Percentiles rank a stretch among this genome's conserved stretches.
These are phyloP conservation scores for Pangasius sanitwongsei DNA, from an alignment of 2,797 vertebrate species.

Conservation along the genomic window DNA sequence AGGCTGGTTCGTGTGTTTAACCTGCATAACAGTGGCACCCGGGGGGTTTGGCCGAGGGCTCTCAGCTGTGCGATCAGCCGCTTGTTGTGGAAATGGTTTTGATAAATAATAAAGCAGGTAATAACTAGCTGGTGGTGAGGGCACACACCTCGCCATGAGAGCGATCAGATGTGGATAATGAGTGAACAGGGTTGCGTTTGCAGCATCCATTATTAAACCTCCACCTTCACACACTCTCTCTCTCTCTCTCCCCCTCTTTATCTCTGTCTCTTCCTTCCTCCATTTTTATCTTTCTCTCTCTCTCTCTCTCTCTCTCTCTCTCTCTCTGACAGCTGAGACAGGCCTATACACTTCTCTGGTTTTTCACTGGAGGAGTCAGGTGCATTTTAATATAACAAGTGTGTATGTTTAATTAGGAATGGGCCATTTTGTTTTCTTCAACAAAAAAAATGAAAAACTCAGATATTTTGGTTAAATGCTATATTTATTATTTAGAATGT, in stretches of 20 bases:
- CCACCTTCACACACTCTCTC: slow-evolving; percentile 1
- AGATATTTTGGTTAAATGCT: background rate
- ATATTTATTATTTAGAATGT: background rate
- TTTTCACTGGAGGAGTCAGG: background rate
- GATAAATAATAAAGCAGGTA: slow-evolving; percentile 90
- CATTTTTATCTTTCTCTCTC: background rate
- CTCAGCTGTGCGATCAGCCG: slow-evolving; percentile 73
- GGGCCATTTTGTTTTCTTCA: background rate
- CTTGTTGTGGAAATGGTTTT: slow-evolving; percentile 80
- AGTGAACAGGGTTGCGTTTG: slow-evolving; percentile 46
- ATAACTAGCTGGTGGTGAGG: slow-evolving; percentile 83
- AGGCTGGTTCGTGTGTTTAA: slow-evolving; percentile 20
- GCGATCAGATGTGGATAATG: slow-evolving; percentile 51
- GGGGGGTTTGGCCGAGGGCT: slow-evolving; percentile 70
- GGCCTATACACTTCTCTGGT: background rate
- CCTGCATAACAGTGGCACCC: slow-evolving; percentile 63
- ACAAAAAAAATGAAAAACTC: background rate
- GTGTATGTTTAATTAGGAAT: background rate
- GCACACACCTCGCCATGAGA: slow-evolving; percentile 70
- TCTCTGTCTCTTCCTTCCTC: background rate
- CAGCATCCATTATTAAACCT: slow-evolving; percentile 51
- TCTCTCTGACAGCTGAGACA: background rate
- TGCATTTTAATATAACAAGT: background rate
- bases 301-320: background rate
- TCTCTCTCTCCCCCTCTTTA: background rate